phyloP scores from a whole-genome alignment of 2,888 invertebrate species.

The Mesochorus sp. region DNA sequence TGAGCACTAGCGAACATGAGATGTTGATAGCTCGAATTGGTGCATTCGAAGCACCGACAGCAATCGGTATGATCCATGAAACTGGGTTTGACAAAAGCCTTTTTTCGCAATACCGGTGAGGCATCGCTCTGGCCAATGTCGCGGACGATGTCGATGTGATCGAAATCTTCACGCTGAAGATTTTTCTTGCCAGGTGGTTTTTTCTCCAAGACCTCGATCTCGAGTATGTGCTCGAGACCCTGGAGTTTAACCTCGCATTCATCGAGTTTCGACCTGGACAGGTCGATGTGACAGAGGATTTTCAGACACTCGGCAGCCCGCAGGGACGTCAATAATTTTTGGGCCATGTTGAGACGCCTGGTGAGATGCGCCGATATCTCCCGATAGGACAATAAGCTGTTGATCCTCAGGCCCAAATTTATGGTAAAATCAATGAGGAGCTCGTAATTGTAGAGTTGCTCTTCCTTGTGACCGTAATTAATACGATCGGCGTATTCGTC shows the following conservation, averaged over 20 bases:
- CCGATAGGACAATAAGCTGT: conserved; percentile 73
- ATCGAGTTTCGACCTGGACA: conserved; percentile 70
- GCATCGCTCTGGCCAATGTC: conserved; percentile 66
- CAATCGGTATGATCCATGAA: conserved; percentile 70
- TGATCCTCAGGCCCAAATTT: conserved; percentile 71
- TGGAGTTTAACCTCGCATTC: conserved; percentile 77
- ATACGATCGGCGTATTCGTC: conserved; percentile 58
- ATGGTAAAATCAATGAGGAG: conserved; percentile 64
- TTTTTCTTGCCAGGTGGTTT: too few species aligned
- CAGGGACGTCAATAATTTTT: conserved; percentile 71
- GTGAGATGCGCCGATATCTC: conserved; percentile 73
- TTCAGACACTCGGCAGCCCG: conserved; percentile 76
- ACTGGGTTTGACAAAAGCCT: conserved; percentile 70
- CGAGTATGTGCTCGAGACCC: conserved; percentile 76
- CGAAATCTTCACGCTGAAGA: too few species aligned
- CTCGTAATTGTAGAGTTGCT: conserved; percentile 67
- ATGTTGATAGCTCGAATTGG: conserved; percentile 72
- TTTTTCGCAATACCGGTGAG: conserved; percentile 73
- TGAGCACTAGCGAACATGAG: conserved; percentile 72
- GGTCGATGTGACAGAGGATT: conserved; percentile 74
- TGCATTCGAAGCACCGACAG: conserved; percentile 76
- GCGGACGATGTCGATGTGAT: conserved; percentile 47
- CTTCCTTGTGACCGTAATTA: conserved; percentile 48
- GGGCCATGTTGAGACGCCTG: conserved; percentile 69
- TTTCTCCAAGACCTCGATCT: conserved; percentile 72